phyloP scores from a whole-genome alignment of 2,797 vertebrate genomes.

The Alca torda region DNA sequence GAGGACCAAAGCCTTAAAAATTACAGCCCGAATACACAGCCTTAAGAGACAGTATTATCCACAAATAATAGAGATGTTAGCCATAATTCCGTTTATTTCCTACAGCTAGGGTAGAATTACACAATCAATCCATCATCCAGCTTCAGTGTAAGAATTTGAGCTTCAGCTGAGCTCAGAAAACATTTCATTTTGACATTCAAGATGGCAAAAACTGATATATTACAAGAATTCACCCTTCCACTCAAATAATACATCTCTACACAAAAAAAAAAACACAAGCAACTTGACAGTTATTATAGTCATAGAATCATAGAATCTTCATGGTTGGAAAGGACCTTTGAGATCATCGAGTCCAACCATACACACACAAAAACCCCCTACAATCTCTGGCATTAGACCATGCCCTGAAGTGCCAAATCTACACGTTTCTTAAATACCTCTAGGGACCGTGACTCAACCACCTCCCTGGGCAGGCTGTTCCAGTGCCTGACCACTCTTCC shows the following conservation, averaged over 20 bases:
- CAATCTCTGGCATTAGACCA: no score
- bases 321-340: no score
- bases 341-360: no score
- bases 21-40: not conserved
- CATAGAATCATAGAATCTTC: no score
- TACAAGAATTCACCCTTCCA: not conserved
- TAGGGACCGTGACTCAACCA: no score
- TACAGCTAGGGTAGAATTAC: not conserved
- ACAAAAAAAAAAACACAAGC: not conserved
- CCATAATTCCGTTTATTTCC: not conserved
- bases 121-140: not conserved
- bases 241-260: not conserved
- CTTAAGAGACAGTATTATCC: not conserved
- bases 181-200: not conserved
- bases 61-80: not conserved
- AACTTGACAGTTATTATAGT: not conserved
- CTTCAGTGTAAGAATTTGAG: not conserved
- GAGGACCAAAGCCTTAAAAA: not conserved
- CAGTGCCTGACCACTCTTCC: no score
- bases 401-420: no score
- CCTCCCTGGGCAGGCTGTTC: no score
- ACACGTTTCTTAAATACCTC: no score
- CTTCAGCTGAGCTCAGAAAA: not conserved
- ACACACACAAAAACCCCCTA: no score
- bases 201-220: not conserved